Base-by-base conservation (phyloP, 2,888 invertebrate species). In the Sinelater perroti region DNA sequence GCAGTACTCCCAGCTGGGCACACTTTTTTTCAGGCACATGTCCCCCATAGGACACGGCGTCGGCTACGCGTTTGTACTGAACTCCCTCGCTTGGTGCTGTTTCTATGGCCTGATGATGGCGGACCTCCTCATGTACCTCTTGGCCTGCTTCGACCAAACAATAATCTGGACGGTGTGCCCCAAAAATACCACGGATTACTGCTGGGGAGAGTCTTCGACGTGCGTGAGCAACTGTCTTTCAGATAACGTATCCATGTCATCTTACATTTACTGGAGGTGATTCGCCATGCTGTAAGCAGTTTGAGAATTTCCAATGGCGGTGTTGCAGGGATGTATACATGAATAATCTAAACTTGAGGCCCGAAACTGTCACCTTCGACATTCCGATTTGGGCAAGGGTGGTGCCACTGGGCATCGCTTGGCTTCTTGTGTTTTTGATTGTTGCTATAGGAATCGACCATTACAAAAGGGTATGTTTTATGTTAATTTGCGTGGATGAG, bases 1-100 rank as follows among this genome's bases (percentile, higher is more conserved):
- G 8, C 65, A 67, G 28, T 67, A 66, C 35, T 59, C 67, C 5
- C 61, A 61, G 40, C 10, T 60, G 7, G 62, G 66, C 1, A 31
- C 62, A 5, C 51, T 64, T 10, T 44, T 60, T 11, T 56, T 62
- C 26, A 61, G 59, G 17, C 49, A 61, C 28, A 58, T 66, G 26
- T 36, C 54, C 21, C 67, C 67, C 5, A 13, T 66, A 5, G 63
- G 56, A 11, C 56, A 56, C 38, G 67, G 67, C 8, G 18, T 66
- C 7, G 58, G 60, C 3, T 64, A 64, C 44, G 35, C 58, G 0
- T 33, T 50, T 5, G 17, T 63, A 6, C n/a, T 64, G 13, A 60
- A 26, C 31, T 54, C 62, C 10, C 50, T 63, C 8, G 5, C 49
- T 6, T 45, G 38, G 18, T 54, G 56, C 5, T 42, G 61, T 1